These are phyloP conservation scores for Hirudinaria manillensis DNA, from an alignment of 2,888 invertebrate genomes.

Conservation along the genomic window DNA sequence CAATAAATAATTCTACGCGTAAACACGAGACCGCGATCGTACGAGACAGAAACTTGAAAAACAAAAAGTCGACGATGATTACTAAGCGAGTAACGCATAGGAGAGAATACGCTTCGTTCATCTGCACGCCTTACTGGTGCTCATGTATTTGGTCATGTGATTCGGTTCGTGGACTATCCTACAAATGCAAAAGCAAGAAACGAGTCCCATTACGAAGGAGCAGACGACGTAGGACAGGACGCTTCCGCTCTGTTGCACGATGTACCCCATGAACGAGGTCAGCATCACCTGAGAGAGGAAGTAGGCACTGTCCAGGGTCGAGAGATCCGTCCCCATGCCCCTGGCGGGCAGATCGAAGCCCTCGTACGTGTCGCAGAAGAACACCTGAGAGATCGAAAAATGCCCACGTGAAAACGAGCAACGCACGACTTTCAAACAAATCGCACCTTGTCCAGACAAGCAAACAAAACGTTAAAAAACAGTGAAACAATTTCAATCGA, in stretches of 20 bases:
- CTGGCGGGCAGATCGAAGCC: conserved; percentile 52
- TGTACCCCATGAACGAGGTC: conserved; percentile 54
- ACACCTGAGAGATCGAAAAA: conserved; percentile 46
- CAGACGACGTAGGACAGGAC: conserved; percentile 55
- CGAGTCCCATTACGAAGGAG: conserved; percentile 52
- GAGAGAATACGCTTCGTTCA: background rate
- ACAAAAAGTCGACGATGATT: background rate
- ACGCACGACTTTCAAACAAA: no score
- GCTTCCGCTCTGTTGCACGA: conserved; percentile 54
- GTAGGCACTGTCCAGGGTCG: conserved; percentile 58
- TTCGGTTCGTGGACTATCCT: conserved; percentile 41
- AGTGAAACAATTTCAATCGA: background rate
- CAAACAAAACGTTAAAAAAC: background rate
- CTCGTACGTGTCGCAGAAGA: conserved; percentile 46
- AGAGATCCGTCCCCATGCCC: conserved; percentile 90
- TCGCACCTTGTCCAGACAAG: no score
- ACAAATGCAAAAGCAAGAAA: conserved; percentile 48
- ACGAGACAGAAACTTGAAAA: no score
- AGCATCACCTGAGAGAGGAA: conserved; percentile 54
- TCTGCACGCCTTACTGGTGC: background rate
- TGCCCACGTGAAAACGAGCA: background rate
- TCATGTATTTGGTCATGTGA: conserved; percentile 33
- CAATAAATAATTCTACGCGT: no score
- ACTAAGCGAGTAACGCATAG: background rate
- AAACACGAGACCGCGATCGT: no score